Conservation (phyloP, 2,888 invertebrate genomes). For the Exocentrus adspersus region DNA sequence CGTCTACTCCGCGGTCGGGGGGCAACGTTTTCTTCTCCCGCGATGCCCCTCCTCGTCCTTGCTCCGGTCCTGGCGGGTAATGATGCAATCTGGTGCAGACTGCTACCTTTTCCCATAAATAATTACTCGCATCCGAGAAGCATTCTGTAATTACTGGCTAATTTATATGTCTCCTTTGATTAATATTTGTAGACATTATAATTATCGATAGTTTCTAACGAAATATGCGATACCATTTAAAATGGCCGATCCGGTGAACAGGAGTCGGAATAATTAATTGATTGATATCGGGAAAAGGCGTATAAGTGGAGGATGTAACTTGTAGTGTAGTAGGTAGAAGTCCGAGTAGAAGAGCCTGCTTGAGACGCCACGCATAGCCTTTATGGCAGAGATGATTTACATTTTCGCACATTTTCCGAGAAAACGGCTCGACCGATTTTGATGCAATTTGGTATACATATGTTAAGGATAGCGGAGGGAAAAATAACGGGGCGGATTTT, state of each 20-base stretch:
- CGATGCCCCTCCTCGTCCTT: neutral
- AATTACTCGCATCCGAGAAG: slow-evolving; percentile 31
- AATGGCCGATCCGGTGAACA: slow-evolving; percentile 40
- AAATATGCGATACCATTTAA: slow-evolving; percentile 42
- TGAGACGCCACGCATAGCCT: no score
- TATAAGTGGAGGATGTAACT: slow-evolving; percentile 30
- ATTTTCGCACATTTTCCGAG: no score
- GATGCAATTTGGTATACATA: no score
- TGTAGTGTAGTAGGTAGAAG: neutral
- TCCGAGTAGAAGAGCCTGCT: no score
- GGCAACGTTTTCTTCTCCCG: neutral
- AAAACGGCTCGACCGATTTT: no score
- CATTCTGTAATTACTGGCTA: slow-evolving; percentile 33
- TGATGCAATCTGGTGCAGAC: slow-evolving; percentile 33
- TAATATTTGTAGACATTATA: slow-evolving; percentile 42
- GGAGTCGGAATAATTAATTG: slow-evolving; percentile 40
- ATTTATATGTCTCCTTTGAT: slow-evolving; percentile 40
- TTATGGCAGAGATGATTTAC: no score
- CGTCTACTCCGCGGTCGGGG: no score
- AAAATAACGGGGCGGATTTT: no score
- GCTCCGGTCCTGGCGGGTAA: slow-evolving; percentile 15
- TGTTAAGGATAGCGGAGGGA: no score
- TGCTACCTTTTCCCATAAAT: slow-evolving; percentile 34
- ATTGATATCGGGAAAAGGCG: slow-evolving; percentile 38
- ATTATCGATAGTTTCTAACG: slow-evolving; percentile 41